Base-by-base conservation (phyloP, 2,888 invertebrate genomes). In the Toxonevra muliebris region DNA sequence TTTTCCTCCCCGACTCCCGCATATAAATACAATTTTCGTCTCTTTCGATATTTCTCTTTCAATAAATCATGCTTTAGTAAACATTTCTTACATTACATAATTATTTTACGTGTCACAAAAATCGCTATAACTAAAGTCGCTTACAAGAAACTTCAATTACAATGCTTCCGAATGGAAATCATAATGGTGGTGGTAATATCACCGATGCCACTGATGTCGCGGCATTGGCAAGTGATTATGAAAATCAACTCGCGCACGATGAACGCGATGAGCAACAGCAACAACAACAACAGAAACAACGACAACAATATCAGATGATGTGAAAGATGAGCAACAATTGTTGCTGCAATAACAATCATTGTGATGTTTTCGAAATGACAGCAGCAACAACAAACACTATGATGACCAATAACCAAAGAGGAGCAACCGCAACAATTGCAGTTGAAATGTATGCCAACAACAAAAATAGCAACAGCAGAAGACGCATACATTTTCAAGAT, bases 71-170 rank as follows among this genome's bases (percentile, higher is more conserved):
- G 30, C 30, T 30, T 30, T 30, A 30, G 30, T 30, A 7, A 30
- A 30, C 30, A 30, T 4, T 30, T 30, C 7, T 30, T 30, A 30
- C 30, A 30, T 4, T 30, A 4, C 7, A 4, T 30, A 4, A 30
- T 30, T 30, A 30, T 30, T 30, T 30, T 30, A 30, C 7, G 7
- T 30, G 2, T 30, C 30, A 30, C 7, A 30, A 2, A 7, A 30
- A 30, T 30, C 30, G 7, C 30, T 4, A 30, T 30, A 30, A 19
- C 8, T 15, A 43, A 59, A 80, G 76, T 66, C 83, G 83, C 40
- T 69, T 84, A 54, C 84, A 84, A 55, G 80, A 80, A 63, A 79
- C 80, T 61, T 77, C 79, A 59, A 77, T 77, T 55, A 78, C 79
- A 30, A 73, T 77, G 66, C 53, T 77, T 48, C 77, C 76, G 41